Evolutionary conservation across 2,797 vertebrate genomes (phyloP).

Genomic region (Lemur catta): DNA sequence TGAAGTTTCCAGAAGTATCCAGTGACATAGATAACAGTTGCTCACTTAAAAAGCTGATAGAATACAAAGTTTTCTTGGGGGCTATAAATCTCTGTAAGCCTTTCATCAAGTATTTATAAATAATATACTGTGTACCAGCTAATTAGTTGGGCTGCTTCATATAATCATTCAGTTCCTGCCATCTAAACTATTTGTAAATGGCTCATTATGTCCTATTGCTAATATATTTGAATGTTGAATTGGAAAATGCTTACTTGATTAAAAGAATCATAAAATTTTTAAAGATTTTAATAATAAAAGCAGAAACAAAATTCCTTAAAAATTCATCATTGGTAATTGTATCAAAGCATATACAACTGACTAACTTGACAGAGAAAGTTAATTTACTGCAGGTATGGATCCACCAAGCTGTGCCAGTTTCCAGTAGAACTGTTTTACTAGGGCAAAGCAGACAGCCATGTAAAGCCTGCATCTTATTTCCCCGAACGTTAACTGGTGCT

Average conservation of each 20-base stretch:
- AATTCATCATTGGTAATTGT: conserved; percentile 41
- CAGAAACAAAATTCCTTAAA: conserved; percentile 16
- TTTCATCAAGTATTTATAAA: neutral
- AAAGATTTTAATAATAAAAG: conserved; percentile 41
- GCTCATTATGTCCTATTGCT: conserved; percentile 64
- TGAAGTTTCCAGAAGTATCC: conserved; percentile 50
- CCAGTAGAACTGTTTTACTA: neutral
- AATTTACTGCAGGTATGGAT: neutral
- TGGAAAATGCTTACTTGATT: conserved; percentile 21
- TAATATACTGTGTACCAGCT: neutral
- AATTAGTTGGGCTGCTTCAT: neutral
- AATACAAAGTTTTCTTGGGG: neutral
- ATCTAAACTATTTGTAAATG: neutral
- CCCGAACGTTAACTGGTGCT: neutral
- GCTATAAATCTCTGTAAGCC: neutral
- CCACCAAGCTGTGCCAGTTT: neutral
- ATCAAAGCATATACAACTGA: neutral
- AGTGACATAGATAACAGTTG: neutral
- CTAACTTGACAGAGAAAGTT: neutral
- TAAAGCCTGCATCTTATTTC: neutral
- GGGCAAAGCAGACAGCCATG: neutral
- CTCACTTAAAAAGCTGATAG: neutral
- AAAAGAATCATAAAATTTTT: neutral
- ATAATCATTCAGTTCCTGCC: neutral
- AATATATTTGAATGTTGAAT: conserved; percentile 45